A percentile compares a stretch with the other conserved stretches of the same genome.
phyloP scores from a whole-genome alignment of 2,888 invertebrate species.

The Andricus quercusramuli region DNA sequence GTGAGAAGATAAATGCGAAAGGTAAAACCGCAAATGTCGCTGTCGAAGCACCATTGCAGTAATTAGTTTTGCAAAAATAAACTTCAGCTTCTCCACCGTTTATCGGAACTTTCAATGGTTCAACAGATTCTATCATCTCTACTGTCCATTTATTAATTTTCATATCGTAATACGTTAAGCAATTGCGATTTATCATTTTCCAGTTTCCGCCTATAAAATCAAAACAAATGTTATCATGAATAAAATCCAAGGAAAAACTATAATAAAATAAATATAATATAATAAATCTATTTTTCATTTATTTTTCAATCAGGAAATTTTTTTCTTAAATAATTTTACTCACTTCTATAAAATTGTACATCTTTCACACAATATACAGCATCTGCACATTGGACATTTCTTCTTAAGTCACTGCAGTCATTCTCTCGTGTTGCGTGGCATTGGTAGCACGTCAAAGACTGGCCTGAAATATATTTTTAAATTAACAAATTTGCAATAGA shows the following conservation, averaged over 20 bases:
- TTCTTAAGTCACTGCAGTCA: background rate
- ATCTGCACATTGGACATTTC: background rate
- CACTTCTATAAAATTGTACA: background rate
- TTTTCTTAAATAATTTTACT: background rate
- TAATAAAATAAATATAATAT: background rate
- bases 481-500: background rate
- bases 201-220: background rate
- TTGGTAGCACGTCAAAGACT: background rate
- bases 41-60: background rate
- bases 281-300: too few species aligned
- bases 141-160: background rate
- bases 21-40: background rate
- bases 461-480: background rate
- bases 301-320: too few species aligned
- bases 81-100: background rate
- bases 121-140: background rate
- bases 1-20: background rate
- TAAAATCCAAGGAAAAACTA: background rate
- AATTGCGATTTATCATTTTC: background rate
- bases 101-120: background rate
- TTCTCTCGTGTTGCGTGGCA: background rate
- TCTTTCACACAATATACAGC: background rate
- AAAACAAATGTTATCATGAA: background rate
- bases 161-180: too few species aligned
- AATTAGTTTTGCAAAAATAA: background rate